Percentiles rank a stretch among this genome's conserved stretches.
Conservation (phyloP, 2,797 vertebrate species). For the Danio aesculapii region DNA sequence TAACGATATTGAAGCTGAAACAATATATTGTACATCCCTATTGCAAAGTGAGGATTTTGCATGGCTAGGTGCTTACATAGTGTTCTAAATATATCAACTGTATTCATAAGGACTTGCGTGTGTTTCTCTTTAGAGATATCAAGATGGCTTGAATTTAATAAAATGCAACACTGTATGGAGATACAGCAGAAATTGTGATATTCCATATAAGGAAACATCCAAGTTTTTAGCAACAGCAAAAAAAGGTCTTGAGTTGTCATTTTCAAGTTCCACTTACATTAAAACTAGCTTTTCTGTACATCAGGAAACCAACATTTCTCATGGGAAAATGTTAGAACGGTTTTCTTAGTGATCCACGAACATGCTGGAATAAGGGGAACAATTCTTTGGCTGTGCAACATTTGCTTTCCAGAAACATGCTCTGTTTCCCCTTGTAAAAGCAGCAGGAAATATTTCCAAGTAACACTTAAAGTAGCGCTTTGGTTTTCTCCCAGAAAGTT, state of each 20-base stretch:
- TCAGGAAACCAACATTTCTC: neutral
- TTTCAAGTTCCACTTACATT: constrained; percentile 68
- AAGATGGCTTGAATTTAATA: neutral
- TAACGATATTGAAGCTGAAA: no score
- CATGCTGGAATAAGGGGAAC: constrained; percentile 58
- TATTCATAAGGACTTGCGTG: neutral
- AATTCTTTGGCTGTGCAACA: constrained; percentile 67
- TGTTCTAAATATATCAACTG: neutral
- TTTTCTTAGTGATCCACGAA: constrained; percentile 55
- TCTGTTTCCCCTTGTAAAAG: constrained; percentile 82
- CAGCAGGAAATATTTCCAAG: constrained; percentile 80
- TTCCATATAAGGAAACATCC: neutral
- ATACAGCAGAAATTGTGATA: constrained; percentile 1
- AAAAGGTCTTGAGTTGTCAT: constrained; percentile 69
- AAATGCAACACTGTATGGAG: neutral
- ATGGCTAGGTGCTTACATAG: neutral
- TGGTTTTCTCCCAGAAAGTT: constrained; percentile 59
- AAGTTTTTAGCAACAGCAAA: neutral
- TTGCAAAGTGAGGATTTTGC: no score
- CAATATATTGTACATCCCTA: no score
- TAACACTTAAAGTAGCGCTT: constrained; percentile 76
- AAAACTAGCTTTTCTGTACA: constrained; percentile 64
- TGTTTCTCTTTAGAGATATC: constrained; percentile 1
- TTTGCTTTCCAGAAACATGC: constrained; percentile 74
- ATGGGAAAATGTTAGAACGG: constrained; percentile 25